A percentile compares a stretch with the other conserved stretches of the same genome.
Conservation (phyloP, 1,140 invertebrate genomes). For the Bicyclus anynana region DNA sequence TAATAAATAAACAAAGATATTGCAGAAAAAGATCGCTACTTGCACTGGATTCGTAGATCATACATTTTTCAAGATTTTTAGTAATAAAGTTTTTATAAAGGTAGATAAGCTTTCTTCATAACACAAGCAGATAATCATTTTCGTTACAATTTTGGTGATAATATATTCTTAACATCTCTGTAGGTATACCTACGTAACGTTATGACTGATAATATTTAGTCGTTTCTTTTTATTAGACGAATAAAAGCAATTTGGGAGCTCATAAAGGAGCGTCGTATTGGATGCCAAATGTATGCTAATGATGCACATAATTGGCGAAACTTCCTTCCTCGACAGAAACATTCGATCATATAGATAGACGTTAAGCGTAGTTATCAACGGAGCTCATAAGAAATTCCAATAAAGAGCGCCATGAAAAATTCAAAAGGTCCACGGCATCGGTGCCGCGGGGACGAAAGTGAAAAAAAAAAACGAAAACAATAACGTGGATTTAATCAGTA, state of each 20-base stretch:
- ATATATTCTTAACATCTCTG: constrained; percentile 2
- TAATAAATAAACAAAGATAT: no score
- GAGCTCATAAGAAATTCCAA: constrained; percentile 61
- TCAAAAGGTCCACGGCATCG: constrained; percentile 58
- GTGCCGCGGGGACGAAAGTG: constrained; percentile 52
- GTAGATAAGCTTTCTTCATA: no score
- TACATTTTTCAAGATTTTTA: no score
- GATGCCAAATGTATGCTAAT: constrained; percentile 71
- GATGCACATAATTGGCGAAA: constrained; percentile 60
- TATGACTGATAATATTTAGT: constrained; percentile 20
- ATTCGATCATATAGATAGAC: constrained; percentile 61
- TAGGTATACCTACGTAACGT: background rate
- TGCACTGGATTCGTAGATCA: no score
- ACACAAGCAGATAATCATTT: no score
- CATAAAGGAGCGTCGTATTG: constrained; percentile 56
- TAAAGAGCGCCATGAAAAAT: constrained; percentile 68
- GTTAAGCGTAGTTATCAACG: constrained; percentile 45
- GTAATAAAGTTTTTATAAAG: no score
- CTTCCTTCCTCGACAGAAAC: constrained; percentile 63
- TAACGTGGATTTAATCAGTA: constrained; percentile 66
- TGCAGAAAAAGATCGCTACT: no score
- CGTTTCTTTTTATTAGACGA: constrained; percentile 62
- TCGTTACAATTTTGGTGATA: background rate
- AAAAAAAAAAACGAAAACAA: constrained; percentile 68
- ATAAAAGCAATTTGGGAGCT: constrained; percentile 61